These are phyloP conservation scores for Epizoanthus illoricatus DNA, from an alignment of 92 coral and sea anemone species.

Conservation along the genomic window DNA sequence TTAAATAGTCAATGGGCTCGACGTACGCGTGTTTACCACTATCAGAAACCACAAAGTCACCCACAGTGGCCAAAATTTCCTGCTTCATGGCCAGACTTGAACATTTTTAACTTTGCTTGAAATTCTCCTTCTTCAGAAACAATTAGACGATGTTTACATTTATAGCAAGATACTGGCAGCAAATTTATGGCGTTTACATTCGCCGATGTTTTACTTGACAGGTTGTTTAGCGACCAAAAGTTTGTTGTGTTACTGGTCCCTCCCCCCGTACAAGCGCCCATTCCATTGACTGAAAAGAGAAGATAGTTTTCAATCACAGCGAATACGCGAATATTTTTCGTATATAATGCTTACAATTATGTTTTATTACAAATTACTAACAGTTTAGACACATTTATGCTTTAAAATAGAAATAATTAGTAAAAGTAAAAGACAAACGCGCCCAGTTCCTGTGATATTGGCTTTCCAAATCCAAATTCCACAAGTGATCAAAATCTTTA, in stretches of 20 bases:
- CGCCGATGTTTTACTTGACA: not conserved
- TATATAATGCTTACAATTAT: not conserved
- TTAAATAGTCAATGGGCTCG: too few relatives aligned
- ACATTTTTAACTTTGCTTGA: too few relatives aligned
- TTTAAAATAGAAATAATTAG: not conserved
- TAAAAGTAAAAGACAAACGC: not conserved
- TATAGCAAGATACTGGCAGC: not conserved
- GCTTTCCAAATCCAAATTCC: slow-evolving; percentile 11
- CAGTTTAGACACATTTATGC: not conserved
- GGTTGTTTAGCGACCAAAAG: too few relatives aligned
- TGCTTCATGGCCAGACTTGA: too few relatives aligned
- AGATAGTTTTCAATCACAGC: not conserved
- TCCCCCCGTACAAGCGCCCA: not conserved
- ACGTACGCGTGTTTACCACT: too few relatives aligned
- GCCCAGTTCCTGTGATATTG: not conserved
- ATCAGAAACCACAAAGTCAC: too few relatives aligned
- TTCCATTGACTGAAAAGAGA: not conserved
- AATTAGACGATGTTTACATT: not conserved
- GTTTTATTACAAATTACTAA: not conserved
- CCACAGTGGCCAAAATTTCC: too few relatives aligned
- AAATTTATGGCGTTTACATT: not conserved
- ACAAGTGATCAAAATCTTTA: not conserved
- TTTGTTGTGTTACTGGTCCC: not conserved
- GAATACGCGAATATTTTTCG: not conserved
- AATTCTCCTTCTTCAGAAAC: too few relatives aligned